A percentile compares a stretch with the other conserved stretches of the same genome.
Evolutionary conservation across 2,888 invertebrate species (phyloP).

Genomic region (Deladenus siricidicola): DNA sequence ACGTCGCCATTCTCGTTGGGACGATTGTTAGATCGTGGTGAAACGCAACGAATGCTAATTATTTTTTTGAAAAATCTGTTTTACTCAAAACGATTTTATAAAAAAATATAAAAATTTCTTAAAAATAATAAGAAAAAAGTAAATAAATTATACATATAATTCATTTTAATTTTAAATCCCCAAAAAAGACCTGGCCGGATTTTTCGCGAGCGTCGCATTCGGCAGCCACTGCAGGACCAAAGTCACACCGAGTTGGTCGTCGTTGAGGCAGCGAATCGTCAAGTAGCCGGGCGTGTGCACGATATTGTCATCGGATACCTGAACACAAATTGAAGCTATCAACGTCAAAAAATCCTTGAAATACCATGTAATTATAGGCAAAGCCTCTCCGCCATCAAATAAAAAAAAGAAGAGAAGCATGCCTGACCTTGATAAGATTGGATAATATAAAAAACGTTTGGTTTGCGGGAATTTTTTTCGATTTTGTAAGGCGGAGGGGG

Average conservation of each 20-base stretch:
- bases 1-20: too few species aligned
- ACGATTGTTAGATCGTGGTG: too few species aligned
- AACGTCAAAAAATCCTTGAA: not conserved
- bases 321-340: too few species aligned
- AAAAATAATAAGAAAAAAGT: not conserved
- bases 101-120: not conserved
- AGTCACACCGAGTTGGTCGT: constrained; percentile 62
- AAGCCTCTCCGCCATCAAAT: not conserved
- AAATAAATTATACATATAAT: too few species aligned
- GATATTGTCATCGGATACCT: constrained; percentile 55
- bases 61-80: constrained; percentile 2
- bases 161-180: not conserved
- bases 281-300: constrained; percentile 81
- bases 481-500: too few species aligned
- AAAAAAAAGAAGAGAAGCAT: too few species aligned
- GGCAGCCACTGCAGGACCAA: constrained; percentile 89
- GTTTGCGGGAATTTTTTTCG: too few species aligned
- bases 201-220: constrained; percentile 76
- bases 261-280: constrained; percentile 65
- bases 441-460: constrained; percentile 4
- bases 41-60: constrained; percentile 49
- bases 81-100: not conserved
- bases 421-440: not conserved
- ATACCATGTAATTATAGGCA: not conserved
- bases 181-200: constrained; percentile 66